Base-by-base conservation (phyloP, 2,888 invertebrate species). In the Tinea pellionella region DNA sequence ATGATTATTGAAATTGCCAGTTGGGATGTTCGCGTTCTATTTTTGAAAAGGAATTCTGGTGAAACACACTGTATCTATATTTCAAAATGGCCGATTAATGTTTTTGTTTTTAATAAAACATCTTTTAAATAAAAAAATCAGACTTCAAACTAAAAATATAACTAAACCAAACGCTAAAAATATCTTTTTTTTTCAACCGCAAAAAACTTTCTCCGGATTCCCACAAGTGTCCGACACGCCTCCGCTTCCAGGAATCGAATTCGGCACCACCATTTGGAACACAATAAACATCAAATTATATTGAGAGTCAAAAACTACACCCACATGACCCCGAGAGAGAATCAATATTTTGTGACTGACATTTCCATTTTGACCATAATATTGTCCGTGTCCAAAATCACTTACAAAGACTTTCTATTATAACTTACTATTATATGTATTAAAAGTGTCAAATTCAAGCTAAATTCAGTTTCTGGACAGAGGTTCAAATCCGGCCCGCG, bases 1-100 rank as follows among this genome's bases (percentile, higher is more conserved):
- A 82, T 81, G 81, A 80, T 82, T 80, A 82, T 83, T 81, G 82
- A 80, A 80, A 80, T 78, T 75, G 78, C 77, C 80, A 74, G 75
- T 75, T 70, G 70, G 67, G 63, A 64, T 67, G 67, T 68, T 69
- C 69, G 67, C 68, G 73, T 69, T 77, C 83, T 83, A 83, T 80
- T 80, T 81, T 75, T 71, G 78, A 70, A 68, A 63, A 64, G 70
- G 73, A 69, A 74, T 75, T 73, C 32, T 53, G 19, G 18, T 47
- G n/a, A n/a, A n/a, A 37, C 37, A 37, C 9, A 9, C n/a, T 37
- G n/a, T n/a, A n/a, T n/a, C 37, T 37, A n/a, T 37, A 37, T 37
- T 37, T 12, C 37, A 37, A 37, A n/a, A 37, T 37, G 37, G 37
- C 37, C n/a, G 37, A 24, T n/a, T 9, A 37, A 1, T 37, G 9